Conservation (phyloP, 2,797 vertebrate genomes). For the Sarcophilus harrisii region DNA sequence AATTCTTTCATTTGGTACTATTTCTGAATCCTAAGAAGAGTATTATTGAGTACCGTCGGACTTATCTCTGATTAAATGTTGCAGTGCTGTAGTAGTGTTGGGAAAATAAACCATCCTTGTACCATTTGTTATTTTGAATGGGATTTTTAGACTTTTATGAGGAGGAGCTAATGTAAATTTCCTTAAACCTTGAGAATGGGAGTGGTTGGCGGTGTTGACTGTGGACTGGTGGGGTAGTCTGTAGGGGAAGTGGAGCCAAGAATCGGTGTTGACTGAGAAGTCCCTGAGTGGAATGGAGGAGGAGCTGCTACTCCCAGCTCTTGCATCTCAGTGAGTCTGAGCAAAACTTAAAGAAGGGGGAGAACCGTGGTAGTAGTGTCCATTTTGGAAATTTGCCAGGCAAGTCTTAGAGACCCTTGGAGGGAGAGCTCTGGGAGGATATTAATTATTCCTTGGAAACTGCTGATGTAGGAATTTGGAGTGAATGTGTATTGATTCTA, state of each 20-base stretch:
- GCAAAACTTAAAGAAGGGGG: constrained; percentile 31
- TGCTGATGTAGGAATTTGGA: not conserved
- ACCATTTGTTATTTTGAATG: constrained; percentile 30
- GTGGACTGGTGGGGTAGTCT: not conserved
- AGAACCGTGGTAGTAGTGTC: constrained; percentile 32
- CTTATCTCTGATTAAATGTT: constrained; percentile 43
- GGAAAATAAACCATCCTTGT: not conserved
- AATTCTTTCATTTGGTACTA: not conserved
- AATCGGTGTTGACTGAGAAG: constrained; percentile 28
- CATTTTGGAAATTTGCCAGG: constrained; percentile 51
- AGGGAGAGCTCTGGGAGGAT: constrained; percentile 6
- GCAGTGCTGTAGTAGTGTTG: not conserved
- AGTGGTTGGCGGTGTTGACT: not conserved
- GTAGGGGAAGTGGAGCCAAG: not conserved
- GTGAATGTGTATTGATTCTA: not conserved
- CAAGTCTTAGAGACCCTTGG: constrained; percentile 33
- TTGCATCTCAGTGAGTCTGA: constrained; percentile 44
- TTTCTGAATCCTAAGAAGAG: constrained; percentile 3
- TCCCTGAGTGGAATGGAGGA: not conserved
- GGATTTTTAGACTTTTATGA: constrained; percentile 30
- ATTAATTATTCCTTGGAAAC: constrained; percentile 30
- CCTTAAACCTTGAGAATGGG: not conserved
- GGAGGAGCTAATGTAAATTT: constrained; percentile 46
- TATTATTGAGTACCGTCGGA: not conserved
- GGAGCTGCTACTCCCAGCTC: constrained; percentile 14